Evolutionary conservation across 2,113 vertebrate species (phyloP), one percentile per base, ranked within the genome.

Genomic region (Strix uralensis): DNA sequence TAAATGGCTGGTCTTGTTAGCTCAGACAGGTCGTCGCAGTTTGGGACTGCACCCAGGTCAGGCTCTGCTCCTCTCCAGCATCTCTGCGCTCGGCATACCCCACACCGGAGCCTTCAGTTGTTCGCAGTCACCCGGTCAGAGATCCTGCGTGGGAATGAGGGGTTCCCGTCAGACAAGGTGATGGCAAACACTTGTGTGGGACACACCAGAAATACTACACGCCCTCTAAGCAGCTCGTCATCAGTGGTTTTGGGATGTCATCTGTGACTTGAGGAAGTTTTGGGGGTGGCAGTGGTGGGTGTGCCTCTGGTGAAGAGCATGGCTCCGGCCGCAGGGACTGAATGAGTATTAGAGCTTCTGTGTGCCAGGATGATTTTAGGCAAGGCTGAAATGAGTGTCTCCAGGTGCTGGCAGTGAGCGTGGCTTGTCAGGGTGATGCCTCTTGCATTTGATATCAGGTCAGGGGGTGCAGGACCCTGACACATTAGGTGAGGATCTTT

Each of bases 71-170:
- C 20, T 62, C 29, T 58, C 8, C 66, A 23, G 16, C 57, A 4
- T 22, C 9, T 36, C 40, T 32, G 6, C 2, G 0, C 49, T 66
- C 5, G 4, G 8, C 6, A 5, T 79, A 27, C 5, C 21, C 47
- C 3, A 7, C 2, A 3, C 54, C 2, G 6, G 23, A 70, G 71
- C 58, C 75, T 59, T n/a, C 0, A 3, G 22, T 23, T 65, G 10
- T 46, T 72, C 1, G 4, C 44, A 26, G 82, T 36, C 6, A 2
- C 14, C 7, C 0, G 10, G 14, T 32, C 40, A 44, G 75, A 66
- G 23, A 44, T 58, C 38, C 38, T 63, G 16, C 1, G 0, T 19
- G 44, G 61, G 32, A 88, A 4, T 0, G 0, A 30, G 23, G 58
- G 16, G 12, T 36, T 88, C 38, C 57, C 32, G 25, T 61, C 62